These are phyloP conservation scores for Lethrus apterus DNA, from an alignment of 1,140 invertebrate species.

Conservation along the genomic window DNA sequence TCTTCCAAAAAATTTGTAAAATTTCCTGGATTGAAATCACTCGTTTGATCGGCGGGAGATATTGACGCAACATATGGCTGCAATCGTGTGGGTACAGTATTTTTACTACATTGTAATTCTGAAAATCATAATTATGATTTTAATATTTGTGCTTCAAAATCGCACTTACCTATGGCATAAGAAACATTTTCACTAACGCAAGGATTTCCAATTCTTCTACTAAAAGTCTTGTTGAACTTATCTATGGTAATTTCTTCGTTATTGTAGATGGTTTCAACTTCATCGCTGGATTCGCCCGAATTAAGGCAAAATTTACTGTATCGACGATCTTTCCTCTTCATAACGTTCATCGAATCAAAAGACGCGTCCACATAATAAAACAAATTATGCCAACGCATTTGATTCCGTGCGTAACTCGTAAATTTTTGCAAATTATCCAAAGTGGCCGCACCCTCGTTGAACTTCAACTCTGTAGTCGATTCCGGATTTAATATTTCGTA, in stretches of 20 bases:
- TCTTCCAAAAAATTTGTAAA: neutral
- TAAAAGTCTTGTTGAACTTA: constrained; percentile 10
- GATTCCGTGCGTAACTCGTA: constrained; percentile 2
- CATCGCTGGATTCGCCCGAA: neutral
- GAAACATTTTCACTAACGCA: constrained; percentile 4
- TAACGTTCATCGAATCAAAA: neutral
- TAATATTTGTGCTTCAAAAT: no score
- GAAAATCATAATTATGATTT: neutral
- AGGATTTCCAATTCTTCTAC: constrained; percentile 8
- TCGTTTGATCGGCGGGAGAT: neutral
- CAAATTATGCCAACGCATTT: constrained; percentile 9
- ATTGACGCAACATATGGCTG: constrained; percentile 4
- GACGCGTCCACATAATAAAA: constrained; percentile 7
- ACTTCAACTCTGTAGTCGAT: neutral
- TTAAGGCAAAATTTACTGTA: constrained; percentile 9
- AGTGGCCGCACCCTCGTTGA: neutral
- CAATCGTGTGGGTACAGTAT: neutral
- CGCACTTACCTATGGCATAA: constrained; percentile 6
- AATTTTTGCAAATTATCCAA: constrained; percentile 1
- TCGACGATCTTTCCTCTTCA: neutral
- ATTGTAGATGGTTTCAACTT: constrained; percentile 1
- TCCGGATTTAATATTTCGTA: constrained; percentile 6
- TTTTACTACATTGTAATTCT: constrained; percentile 9
- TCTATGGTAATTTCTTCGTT: neutral
- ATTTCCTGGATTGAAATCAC: neutral